These are phyloP conservation scores for Condylostylus longicornis DNA, from an alignment of 1,140 invertebrate genomes.

Conservation along the genomic window DNA sequence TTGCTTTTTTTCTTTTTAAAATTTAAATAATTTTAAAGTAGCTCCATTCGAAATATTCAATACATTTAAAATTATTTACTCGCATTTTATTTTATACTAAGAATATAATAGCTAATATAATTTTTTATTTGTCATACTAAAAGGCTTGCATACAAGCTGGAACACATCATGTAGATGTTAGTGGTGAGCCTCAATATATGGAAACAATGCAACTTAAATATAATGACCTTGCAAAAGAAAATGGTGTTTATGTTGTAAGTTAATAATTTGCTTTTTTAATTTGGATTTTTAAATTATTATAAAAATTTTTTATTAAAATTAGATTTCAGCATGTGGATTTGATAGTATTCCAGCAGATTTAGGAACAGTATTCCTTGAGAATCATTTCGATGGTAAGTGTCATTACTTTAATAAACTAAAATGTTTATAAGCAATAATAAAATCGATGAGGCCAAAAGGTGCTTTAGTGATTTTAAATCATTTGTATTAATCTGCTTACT, in stretches of 20 bases:
- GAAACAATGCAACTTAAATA: constrained; percentile 74
- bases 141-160: constrained; percentile 66
- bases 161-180: constrained; percentile 81
- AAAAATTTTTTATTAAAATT: no score
- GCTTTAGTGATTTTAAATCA: no score
- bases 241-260: constrained; percentile 67
- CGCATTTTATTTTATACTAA: no score
- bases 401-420: no score
- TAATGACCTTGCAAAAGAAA: constrained; percentile 56
- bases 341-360: constrained; percentile 79
- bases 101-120: no score
- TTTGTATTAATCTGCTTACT: background rate
- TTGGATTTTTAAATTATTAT: no score
- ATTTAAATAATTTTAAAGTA: constrained; percentile 39
- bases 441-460: no score
- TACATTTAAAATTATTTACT: no score
- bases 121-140: no score
- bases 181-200: constrained; percentile 80
- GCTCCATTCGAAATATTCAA: no score
- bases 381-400: constrained; percentile 50
- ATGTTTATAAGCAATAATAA: background rate
- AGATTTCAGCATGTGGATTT: constrained; percentile 80
- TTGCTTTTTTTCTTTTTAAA: background rate
- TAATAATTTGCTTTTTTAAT: no score
- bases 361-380: constrained; percentile 56